phyloP scores from a whole-genome alignment of 2,113 vertebrate species.

The Potamarius usumacintae region DNA sequence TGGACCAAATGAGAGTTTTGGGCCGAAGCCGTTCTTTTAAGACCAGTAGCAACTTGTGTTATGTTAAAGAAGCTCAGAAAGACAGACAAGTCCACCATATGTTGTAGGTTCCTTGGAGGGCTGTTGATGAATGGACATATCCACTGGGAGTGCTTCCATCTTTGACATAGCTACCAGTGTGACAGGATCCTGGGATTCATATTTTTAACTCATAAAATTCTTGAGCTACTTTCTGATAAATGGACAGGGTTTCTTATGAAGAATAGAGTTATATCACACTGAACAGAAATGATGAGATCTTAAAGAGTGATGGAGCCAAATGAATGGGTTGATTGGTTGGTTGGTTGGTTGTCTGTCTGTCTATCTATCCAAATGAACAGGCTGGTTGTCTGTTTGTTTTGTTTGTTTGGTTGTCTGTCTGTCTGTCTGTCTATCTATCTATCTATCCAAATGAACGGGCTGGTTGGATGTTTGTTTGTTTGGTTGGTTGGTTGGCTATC shows the following conservation, averaged over 20 bases:
- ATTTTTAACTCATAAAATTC: slow-evolving; percentile 1
- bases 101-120: slow-evolving; percentile 9
- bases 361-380: no score
- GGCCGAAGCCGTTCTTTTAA: slow-evolving; percentile 10
- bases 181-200: slow-evolving; percentile 16
- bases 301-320: slow-evolving; percentile 7
- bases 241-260: background rate
- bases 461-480: no score
- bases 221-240: slow-evolving; percentile 1
- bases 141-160: slow-evolving; percentile 8
- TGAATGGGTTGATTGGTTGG: background rate
- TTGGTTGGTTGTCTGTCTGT: no score
- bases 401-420: no score
- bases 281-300: background rate
- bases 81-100: slow-evolving; percentile 34
- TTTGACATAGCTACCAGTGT: background rate
- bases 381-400: no score
- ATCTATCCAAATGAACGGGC: no score
- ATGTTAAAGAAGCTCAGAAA: slow-evolving; percentile 1
- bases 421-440: no score
- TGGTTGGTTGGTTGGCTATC: no score
- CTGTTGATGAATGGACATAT: slow-evolving; percentile 36
- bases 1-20: background rate
- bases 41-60: background rate
- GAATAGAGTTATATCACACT: background rate